Evolutionary conservation across 1,140 invertebrate species (phyloP), one percentile per base, ranked within the genome.

Genomic region (Polyergus mexicanus): DNA sequence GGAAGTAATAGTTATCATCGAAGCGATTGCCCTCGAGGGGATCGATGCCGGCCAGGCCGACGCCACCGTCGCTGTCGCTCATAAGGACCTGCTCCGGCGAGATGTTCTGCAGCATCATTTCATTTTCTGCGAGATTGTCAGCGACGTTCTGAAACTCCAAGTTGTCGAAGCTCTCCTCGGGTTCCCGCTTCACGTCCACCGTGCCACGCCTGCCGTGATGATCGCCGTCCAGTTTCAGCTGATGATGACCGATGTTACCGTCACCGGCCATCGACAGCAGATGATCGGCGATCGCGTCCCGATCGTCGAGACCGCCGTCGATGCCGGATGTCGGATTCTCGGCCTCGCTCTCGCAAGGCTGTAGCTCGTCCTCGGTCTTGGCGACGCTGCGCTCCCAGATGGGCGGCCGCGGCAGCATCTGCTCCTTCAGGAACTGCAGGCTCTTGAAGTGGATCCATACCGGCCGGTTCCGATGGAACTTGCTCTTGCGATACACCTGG

Each of bases 1-100:
- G 88, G 80, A 95, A 95, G 78, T 94, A 94, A 85, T 95, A 95
- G 89, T 94, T 95, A 60, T 95, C 94, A 44, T 95, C 94, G 41
- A 90, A 93, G 62, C 92, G 91, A 47, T 92, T 91, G 32, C 91
- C 91, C 6, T 94, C 93, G 6, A 94, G 54, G 0, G 92, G 93
- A 80, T 93, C 93, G n/a, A 93, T 87, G 2, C 78, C 68, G 5
- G 85, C 76, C 2, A 93, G 65, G 7, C 90, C 91, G 13, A 91
- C 89, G 41, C 90, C 92, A 11, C 89, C 90, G 41, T 94, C 92
- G 44, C 68, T 91, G 51, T 94, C 93, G n/a, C 89, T 89, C 91
- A 94, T 92, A 1, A 95, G 47, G 8, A 95, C 94, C 38, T 94
- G 93, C 25, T 94, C 94, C 0, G 94, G 94, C 0, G 93, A 94